Percentiles rank a stretch among this genome's conserved stretches.
Evolutionary conservation across 2,888 invertebrate species (phyloP).

Genomic region (Sphaerophoria taeniata): DNA sequence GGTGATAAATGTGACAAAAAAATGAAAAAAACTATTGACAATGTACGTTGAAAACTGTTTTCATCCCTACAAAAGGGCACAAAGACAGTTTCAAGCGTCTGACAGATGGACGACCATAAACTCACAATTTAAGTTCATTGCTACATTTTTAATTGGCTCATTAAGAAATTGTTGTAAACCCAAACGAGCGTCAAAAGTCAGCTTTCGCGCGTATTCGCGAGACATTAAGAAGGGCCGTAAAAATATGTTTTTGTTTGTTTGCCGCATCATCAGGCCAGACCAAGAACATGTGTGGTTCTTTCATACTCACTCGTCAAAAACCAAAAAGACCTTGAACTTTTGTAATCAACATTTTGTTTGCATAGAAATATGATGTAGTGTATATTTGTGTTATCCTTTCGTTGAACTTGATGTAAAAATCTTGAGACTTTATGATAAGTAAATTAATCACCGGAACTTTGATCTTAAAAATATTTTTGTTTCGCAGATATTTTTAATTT

Average conservation of each 20-base stretch:
- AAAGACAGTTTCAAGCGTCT: not conserved
- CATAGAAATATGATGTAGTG: not conserved
- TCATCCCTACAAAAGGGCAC: too few species aligned
- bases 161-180: slow-evolving; percentile 35
- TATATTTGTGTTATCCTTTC: not conserved
- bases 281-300: slow-evolving; percentile 14
- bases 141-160: slow-evolving; percentile 51
- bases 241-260: slow-evolving; percentile 17
- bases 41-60: too few species aligned
- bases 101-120: slow-evolving; percentile 27
- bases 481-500: not conserved
- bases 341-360: slow-evolving; percentile 42
- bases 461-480: slow-evolving; percentile 13
- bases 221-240: slow-evolving; percentile 10
- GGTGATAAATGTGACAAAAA: too few species aligned
- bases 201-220: not conserved
- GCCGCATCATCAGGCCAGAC: not conserved
- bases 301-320: not conserved
- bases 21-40: too few species aligned
- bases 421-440: slow-evolving; percentile 43
- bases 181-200: slow-evolving; percentile 20
- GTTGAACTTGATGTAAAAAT: slow-evolving; percentile 37
- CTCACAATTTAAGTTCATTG: slow-evolving; percentile 55
- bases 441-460: slow-evolving; percentile 40
- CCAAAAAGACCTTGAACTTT: slow-evolving; percentile 17